Conservation (phyloP, 2,113 vertebrate species). For the Heptranchias perlo region DNA sequence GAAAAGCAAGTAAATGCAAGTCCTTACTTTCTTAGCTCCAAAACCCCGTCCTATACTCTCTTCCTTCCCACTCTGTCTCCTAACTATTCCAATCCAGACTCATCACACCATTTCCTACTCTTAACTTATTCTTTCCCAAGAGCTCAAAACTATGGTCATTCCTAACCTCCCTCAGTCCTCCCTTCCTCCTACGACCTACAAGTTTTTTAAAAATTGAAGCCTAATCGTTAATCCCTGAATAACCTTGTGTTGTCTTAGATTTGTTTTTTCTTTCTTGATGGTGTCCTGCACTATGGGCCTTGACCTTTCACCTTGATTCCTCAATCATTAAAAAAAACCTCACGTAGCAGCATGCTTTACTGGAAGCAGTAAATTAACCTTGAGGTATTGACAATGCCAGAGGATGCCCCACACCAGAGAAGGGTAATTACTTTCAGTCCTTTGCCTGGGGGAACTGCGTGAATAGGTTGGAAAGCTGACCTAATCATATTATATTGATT, state of each 20-base stretch:
- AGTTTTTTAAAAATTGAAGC: not conserved
- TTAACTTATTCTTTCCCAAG: not conserved
- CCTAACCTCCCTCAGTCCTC: not conserved
- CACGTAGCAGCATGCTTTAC: not conserved
- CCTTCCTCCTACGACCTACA: not conserved
- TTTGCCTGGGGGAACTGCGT: not conserved
- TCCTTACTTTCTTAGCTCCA: not conserved
- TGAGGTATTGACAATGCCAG: constrained; percentile 8
- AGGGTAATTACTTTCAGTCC: not conserved
- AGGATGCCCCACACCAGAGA: not conserved
- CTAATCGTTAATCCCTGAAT: not conserved
- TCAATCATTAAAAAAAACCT: not conserved
- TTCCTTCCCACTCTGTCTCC: not conserved
- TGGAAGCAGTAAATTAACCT: constrained; percentile 20
- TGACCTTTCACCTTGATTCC: not conserved
- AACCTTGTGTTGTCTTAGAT: too few species aligned
- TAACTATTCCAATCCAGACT: not conserved
- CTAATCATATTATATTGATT: constrained; percentile 33
- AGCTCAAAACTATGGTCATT: not conserved
- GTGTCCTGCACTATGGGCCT: not conserved
- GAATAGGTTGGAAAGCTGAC: constrained; percentile 6
- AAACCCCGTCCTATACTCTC: not conserved
- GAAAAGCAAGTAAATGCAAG: not conserved
- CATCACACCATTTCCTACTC: not conserved
- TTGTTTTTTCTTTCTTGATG: not conserved